Conservation (phyloP, 2,888 invertebrate species). For the Sclerodermus sp. region DNA sequence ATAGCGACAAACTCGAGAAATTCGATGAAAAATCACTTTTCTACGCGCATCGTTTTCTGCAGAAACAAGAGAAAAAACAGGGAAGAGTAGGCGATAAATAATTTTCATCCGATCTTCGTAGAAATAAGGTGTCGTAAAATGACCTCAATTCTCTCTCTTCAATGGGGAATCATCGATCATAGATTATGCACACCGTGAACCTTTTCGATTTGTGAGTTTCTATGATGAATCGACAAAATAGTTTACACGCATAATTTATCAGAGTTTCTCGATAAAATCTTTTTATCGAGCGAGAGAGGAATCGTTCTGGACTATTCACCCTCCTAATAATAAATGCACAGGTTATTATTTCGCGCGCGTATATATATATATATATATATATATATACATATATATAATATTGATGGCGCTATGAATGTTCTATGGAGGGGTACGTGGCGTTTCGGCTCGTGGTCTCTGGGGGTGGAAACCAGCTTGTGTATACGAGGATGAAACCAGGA, state of each 20-base stretch:
- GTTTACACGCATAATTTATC: neutral
- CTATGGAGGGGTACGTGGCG: slow-evolving; percentile 45
- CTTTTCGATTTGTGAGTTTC: neutral
- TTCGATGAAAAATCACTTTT: no score
- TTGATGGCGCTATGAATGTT: slow-evolving; percentile 56
- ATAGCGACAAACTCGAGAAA: no score
- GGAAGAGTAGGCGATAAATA: no score
- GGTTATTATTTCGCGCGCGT: slow-evolving; percentile 57
- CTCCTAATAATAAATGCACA: slow-evolving; percentile 51
- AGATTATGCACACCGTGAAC: no score
- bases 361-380: no score
- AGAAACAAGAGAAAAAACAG: no score
- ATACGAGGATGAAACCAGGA: slow-evolving; percentile 25
- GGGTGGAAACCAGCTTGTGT: slow-evolving; percentile 35
- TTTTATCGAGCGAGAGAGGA: slow-evolving; percentile 3
- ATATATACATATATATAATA: no score
- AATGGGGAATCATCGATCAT: no score
- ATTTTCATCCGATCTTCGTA: no score
- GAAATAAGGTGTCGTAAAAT: no score
- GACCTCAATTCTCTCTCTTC: no score
- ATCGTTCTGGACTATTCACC: slow-evolving; percentile 5
- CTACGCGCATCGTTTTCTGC: no score
- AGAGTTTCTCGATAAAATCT: neutral
- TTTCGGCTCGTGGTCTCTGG: slow-evolving; percentile 28
- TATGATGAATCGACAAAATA: neutral